phyloP scores from a whole-genome alignment of 2,113 vertebrate genomes.

The Paracanthobrama guichenoti region DNA sequence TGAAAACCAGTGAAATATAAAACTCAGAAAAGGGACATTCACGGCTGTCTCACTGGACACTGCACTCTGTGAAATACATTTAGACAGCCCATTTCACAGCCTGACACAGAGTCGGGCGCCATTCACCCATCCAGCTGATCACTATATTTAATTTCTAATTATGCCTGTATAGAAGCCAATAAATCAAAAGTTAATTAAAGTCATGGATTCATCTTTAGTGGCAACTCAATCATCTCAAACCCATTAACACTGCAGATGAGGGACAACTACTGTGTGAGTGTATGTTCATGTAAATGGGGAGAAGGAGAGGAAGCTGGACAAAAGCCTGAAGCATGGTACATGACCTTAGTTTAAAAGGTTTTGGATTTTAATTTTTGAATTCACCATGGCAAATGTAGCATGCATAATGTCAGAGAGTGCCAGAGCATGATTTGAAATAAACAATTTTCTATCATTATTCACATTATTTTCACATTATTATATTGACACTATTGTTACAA shows the following conservation, averaged over 20 bases:
- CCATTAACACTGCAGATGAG: constrained; percentile 52
- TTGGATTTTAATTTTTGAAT: not conserved
- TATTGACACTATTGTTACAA: not conserved
- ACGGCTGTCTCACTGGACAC: not conserved
- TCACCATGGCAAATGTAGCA: not conserved
- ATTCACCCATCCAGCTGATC: constrained; percentile 43
- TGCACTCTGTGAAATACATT: constrained; percentile 18
- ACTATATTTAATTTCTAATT: constrained; percentile 44
- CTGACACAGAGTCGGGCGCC: not conserved
- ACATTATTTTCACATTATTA: not conserved
- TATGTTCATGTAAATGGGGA: constrained; percentile 44
- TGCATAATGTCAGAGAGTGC: not conserved
- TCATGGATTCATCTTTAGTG: constrained; percentile 43
- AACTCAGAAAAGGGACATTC: not conserved
- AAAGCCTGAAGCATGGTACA: not conserved
- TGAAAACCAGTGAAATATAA: not conserved
- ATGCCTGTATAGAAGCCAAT: constrained; percentile 43
- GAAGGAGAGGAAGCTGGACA: constrained; percentile 10
- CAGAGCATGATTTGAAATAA: not conserved
- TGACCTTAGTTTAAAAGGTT: not conserved
- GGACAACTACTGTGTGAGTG: constrained; percentile 33
- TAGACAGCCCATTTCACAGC: not conserved
- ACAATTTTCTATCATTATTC: not conserved
- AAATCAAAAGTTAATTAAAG: constrained; percentile 53
- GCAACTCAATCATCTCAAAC: constrained; percentile 46